phyloP scores from a whole-genome alignment of 2,113 vertebrate species.

The Caretta caretta region DNA sequence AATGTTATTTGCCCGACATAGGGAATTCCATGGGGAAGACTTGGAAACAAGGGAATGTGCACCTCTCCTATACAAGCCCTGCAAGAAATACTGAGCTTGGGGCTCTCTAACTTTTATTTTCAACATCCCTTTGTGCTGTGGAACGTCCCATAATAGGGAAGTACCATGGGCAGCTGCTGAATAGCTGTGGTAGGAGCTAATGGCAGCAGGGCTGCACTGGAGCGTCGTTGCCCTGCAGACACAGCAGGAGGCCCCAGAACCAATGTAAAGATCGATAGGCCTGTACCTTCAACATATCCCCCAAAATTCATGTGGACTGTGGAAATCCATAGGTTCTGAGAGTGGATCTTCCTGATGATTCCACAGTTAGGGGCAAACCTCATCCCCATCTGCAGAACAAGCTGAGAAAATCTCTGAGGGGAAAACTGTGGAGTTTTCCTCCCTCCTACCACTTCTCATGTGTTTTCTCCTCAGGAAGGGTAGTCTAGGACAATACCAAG shows the following conservation, averaged over 20 bases:
- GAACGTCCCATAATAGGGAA: not conserved
- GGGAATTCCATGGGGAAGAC: not conserved
- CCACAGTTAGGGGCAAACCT: not conserved
- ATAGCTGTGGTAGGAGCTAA: accelerated
- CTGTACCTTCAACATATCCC: not conserved
- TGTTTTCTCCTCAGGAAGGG: accelerated
- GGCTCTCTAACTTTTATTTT: not conserved
- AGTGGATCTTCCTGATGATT: not conserved
- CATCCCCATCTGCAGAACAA: not conserved
- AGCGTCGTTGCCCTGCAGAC: no score
- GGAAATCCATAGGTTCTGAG: not conserved
- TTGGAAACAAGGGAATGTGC: not conserved
- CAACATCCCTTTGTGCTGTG: not conserved
- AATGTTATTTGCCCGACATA: not conserved
- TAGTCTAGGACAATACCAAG: not conserved
- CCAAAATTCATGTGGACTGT: not conserved
- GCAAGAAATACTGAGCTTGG: not conserved
- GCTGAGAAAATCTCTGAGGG: not conserved
- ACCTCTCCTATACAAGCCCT: not conserved
- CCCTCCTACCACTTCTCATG: not conserved
- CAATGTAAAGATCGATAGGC: not conserved
- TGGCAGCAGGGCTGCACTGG: not conserved
- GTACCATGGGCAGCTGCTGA: not conserved
- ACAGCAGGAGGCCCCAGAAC: not conserved
- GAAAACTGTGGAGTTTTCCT: not conserved